phyloP scores from a whole-genome alignment of 37 sponge, comb jelly and placozoan genomes.

The Cladorhizidae sp. region DNA sequence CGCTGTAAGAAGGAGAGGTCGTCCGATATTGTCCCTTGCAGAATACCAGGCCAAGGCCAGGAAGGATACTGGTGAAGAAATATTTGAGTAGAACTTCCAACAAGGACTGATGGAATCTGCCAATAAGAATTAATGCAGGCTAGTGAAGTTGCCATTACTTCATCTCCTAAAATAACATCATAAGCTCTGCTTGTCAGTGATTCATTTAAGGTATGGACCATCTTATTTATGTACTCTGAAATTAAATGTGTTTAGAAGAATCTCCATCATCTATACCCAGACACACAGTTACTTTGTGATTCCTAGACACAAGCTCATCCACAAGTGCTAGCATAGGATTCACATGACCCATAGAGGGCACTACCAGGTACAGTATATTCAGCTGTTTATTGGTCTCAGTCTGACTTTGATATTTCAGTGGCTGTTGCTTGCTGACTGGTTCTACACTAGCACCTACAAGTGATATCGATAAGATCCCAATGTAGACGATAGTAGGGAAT shows the following conservation, averaged over 20 bases:
- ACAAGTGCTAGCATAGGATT: background rate
- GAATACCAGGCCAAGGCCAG: background rate
- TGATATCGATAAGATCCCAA: too few relatives aligned
- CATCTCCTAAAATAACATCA: background rate
- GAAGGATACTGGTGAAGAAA: background rate
- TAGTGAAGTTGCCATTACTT: background rate
- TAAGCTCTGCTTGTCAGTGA: background rate
- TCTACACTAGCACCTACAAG: too few relatives aligned
- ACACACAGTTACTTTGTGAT: conserved; percentile 7
- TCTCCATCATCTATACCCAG: background rate
- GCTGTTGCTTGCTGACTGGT: too few relatives aligned
- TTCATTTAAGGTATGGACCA: background rate
- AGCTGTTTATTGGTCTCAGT: background rate
- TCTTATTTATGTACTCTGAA: background rate
- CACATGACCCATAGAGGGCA: background rate
- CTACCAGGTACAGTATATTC: background rate
- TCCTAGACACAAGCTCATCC: background rate
- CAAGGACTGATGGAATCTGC: background rate
- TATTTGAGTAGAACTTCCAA: background rate
- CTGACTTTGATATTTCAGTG: too few relatives aligned
- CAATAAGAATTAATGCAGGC: background rate
- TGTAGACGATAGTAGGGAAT: too few relatives aligned
- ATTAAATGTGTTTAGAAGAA: background rate
- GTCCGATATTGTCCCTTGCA: background rate
- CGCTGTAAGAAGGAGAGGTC: background rate